These are phyloP conservation scores for Fragum whitleyi DNA, from an alignment of 2,888 invertebrate species.

Conservation along the genomic window DNA sequence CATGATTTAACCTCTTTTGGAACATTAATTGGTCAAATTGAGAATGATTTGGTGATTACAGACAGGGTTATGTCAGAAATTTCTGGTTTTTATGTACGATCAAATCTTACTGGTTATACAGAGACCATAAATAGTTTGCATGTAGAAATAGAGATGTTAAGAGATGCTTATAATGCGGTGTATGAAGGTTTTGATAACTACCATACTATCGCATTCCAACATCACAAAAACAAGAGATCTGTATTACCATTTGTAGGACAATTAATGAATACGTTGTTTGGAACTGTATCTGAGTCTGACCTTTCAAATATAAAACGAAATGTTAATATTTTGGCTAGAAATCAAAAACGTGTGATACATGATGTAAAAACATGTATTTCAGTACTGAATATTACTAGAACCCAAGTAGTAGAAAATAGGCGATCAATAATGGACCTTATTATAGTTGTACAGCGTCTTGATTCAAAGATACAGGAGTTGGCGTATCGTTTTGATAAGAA, in stretches of 20 bases:
- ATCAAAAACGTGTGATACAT: slow-evolving; percentile 43
- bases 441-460: slow-evolving; percentile 11
- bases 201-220: neutral
- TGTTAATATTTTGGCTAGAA: slow-evolving; percentile 22
- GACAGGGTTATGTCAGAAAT: no score
- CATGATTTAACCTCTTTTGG: no score
- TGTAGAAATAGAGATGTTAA: slow-evolving; percentile 18
- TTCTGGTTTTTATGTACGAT: no score
- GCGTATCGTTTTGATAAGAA: neutral
- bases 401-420: slow-evolving; percentile 36
- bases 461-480: neutral
- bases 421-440: slow-evolving; percentile 25
- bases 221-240: slow-evolving; percentile 23
- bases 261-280: slow-evolving; percentile 28
- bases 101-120: no score
- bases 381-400: slow-evolving; percentile 12
- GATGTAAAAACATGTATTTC: slow-evolving; percentile 29
- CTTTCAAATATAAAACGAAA: slow-evolving; percentile 29
- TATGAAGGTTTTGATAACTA: slow-evolving; percentile 34
- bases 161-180: slow-evolving; percentile 1
- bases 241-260: slow-evolving; percentile 40
- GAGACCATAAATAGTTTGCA: slow-evolving; percentile 31
- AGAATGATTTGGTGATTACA: no score
- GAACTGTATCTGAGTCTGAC: slow-evolving; percentile 29
- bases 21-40: no score